Evolutionary conservation across 1,140 invertebrate genomes (phyloP).

Genomic region (Caenorhabditis inopinata): DNA sequence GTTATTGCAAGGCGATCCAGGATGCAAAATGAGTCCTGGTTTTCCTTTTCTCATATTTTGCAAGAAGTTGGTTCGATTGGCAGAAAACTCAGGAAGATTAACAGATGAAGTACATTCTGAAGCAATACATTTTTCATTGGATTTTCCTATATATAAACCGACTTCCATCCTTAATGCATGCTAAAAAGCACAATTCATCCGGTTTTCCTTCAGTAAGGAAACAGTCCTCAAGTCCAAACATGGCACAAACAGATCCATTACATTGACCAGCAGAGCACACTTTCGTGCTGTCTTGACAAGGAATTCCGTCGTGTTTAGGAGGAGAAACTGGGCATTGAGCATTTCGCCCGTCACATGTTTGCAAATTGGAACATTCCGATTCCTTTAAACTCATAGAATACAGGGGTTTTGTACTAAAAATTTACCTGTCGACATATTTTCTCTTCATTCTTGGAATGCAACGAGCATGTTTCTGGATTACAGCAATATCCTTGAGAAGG

Average conservation of each 20-base stretch:
- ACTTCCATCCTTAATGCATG: conserved; percentile 82
- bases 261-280: conserved; percentile 87
- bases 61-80: conserved; percentile 69
- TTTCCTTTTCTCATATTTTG: conserved; percentile 52
- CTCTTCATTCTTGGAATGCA: conserved; percentile 71
- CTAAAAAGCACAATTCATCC: conserved; percentile 89
- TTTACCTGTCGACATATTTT: conserved; percentile 39
- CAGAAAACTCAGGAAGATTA: conserved; percentile 81
- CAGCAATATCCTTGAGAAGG: conserved; percentile 96
- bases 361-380: conserved; percentile 55
- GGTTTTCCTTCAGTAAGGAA: conserved; percentile 90
- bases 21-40: conserved; percentile 80
- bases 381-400: conserved; percentile 61
- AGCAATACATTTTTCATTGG: not conserved
- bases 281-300: conserved; percentile 69
- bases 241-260: conserved; percentile 88
- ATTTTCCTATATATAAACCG: not conserved
- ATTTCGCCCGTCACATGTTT: conserved; percentile 73
- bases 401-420: not conserved
- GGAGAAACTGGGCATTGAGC: conserved; percentile 77
- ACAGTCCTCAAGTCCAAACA: conserved; percentile 90
- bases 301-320: conserved; percentile 78
- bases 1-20: conserved; percentile 94
- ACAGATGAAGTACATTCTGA: conserved; percentile 79
- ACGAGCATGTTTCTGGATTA: conserved; percentile 76